Evolutionary conservation across 1,140 invertebrate genomes (phyloP).

Genomic region (Orchestia grillus): DNA sequence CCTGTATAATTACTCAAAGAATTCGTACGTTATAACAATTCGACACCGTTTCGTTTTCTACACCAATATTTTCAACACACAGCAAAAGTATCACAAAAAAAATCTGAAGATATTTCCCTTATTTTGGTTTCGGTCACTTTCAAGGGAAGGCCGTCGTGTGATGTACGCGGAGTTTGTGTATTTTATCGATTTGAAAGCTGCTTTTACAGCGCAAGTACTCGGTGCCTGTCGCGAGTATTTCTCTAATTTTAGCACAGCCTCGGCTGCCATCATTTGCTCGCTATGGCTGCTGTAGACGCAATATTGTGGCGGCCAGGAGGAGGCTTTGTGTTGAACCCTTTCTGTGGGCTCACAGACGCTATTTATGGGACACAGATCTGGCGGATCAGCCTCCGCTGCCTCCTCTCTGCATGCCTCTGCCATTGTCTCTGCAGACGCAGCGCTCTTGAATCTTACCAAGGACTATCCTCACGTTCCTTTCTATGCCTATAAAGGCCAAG

Average conservation of each 20-base stretch:
- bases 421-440: constrained; percentile 33
- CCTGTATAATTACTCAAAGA: too few species aligned
- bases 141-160: neutral
- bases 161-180: neutral
- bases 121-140: neutral
- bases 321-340: constrained; percentile 54
- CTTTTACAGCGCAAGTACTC: neutral
- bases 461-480: neutral
- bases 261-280: neutral
- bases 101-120: neutral
- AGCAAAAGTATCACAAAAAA: too few species aligned
- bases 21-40: too few species aligned
- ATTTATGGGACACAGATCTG: constrained; percentile 47
- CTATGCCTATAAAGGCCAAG: neutral
- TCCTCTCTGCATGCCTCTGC: neutral
- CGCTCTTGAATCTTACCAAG: neutral
- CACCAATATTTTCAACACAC: too few species aligned
- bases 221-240: neutral
- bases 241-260: constrained; percentile 36
- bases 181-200: neutral
- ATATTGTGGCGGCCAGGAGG: constrained; percentile 30
- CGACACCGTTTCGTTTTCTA: too few species aligned
- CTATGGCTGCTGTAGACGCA: constrained; percentile 30
- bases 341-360: constrained; percentile 18
- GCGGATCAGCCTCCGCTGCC: constrained; percentile 29